Evolutionary conservation across 2,113 vertebrate genomes (phyloP).

Genomic region (Laticauda colubrina): DNA sequence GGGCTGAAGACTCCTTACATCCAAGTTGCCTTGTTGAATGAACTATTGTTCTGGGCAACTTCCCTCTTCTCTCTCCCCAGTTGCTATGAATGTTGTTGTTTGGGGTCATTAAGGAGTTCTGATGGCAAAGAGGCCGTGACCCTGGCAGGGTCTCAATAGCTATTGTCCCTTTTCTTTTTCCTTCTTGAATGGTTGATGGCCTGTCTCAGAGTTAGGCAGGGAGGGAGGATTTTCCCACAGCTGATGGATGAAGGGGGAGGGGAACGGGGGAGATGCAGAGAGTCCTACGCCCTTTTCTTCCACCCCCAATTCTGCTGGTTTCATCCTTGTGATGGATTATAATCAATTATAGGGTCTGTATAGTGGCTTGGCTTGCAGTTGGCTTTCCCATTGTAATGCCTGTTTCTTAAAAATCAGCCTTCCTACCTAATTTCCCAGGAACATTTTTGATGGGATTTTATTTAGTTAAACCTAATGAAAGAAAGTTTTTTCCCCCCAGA

Average conservation of each 20-base stretch:
- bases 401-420: not conserved
- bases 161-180: constrained; percentile 78
- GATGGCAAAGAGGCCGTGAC: constrained; percentile 69
- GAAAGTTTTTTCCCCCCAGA: not conserved
- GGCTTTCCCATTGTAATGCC: not conserved
- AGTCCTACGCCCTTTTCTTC: constrained; percentile 12
- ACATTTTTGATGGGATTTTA: not conserved
- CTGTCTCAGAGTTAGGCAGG: not conserved
- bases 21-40: constrained; percentile 64
- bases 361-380: not conserved
- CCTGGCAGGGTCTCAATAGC: constrained; percentile 72
- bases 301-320: not conserved
- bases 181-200: constrained; percentile 68
- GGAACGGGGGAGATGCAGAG: constrained; percentile 56
- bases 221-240: constrained; percentile 64
- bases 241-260: constrained; percentile 28
- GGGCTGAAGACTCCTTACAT: not conserved
- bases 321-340: constrained; percentile 29
- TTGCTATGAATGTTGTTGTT: constrained; percentile 74
- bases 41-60: constrained; percentile 66
- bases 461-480: not conserved
- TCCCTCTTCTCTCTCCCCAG: constrained; percentile 45
- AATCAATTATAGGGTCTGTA: constrained; percentile 37
- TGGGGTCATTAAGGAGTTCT: constrained; percentile 75
- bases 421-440: rapidly evolving